Evolutionary conservation across 2,113 vertebrate genomes (phyloP), one percentile per base, ranked within the genome.

Genomic region (Canis aureus): DNA sequence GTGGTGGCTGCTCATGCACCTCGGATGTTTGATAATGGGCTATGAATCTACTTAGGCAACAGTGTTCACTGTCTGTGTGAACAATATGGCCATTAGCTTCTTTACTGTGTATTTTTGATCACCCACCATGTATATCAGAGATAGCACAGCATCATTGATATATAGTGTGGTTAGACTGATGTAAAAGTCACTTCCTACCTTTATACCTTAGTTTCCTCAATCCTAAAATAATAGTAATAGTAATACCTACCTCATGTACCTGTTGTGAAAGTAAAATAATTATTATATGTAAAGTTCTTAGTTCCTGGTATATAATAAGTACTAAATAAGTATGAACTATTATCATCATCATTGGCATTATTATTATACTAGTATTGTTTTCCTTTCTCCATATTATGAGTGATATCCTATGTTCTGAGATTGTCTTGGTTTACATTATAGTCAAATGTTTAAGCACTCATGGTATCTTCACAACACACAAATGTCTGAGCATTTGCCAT

Each of bases 171-270:
- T 80, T 76, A 92, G 9, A 79, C 69, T 83, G 60, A 57, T 69
- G 29, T 62, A 67, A 1, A 55, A 76, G 35, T 59, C n/a, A 64
- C 22, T 74, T 94, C 9, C 57, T 85, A 67, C 71, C 12, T 90
- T 93, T 90, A 60, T 89, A 55, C 55, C 51, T 83, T 82, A 73
- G 9, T 89, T 94, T 91, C 67, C 22, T 84, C 60, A 82, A 57
- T 66, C 22, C n/a, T 89, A 76, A 94, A 82, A 53, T 66, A 92
- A 57, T 25, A 67, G 11, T 57, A 78, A 78, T 67, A 60, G 67
- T 62, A 82, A 69, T 81, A 57, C 29, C 17, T 94, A 62, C 12
- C 20, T 96, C n/a, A 90, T 67, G 80, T 73, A 4, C 15, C 89
- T 81, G 23, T 60, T 92, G 8, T 85, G 17, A 95, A 38, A 80